A percentile compares a stretch with the other conserved stretches of the same genome.
phyloP scores from a whole-genome alignment of 64 coral and sea anemone species.

The Stichodactyla helianthus region DNA sequence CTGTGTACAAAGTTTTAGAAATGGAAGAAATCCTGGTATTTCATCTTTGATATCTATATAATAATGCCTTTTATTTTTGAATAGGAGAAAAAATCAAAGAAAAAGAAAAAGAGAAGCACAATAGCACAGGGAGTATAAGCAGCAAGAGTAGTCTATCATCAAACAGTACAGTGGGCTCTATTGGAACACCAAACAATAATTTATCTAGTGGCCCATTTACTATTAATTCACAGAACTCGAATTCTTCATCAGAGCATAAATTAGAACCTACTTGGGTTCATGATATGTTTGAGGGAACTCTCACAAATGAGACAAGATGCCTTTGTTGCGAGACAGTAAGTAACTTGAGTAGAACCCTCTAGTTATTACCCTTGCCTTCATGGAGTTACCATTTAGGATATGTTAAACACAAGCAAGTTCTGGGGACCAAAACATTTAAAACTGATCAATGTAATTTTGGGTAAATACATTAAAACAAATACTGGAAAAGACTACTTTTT shows the following conservation, averaged over 20 bases:
- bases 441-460: no score
- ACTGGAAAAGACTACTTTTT: no score
- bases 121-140: conserved; percentile 80
- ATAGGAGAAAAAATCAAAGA: conserved; percentile 86
- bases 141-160: conserved; percentile 87
- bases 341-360: background rate
- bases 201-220: conserved; percentile 15
- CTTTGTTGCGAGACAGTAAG: conserved; percentile 98
- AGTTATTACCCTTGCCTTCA: no score
- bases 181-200: conserved; percentile 19
- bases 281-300: conserved; percentile 98
- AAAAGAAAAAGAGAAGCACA: conserved; percentile 90
- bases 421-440: no score
- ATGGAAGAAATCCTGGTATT: no score
- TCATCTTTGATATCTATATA: no score
- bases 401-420: no score
- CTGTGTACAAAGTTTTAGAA: no score
- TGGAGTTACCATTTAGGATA: no score
- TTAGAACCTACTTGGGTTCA: conserved; percentile 89
- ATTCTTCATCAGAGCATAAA: conserved; percentile 23
- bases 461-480: no score
- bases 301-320: conserved; percentile 99
- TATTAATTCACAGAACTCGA: background rate
- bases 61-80: background rate
- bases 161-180: conserved; percentile 61